phyloP scores from a whole-genome alignment of 2,113 vertebrate genomes.

The Marcusenius ussheri region DNA sequence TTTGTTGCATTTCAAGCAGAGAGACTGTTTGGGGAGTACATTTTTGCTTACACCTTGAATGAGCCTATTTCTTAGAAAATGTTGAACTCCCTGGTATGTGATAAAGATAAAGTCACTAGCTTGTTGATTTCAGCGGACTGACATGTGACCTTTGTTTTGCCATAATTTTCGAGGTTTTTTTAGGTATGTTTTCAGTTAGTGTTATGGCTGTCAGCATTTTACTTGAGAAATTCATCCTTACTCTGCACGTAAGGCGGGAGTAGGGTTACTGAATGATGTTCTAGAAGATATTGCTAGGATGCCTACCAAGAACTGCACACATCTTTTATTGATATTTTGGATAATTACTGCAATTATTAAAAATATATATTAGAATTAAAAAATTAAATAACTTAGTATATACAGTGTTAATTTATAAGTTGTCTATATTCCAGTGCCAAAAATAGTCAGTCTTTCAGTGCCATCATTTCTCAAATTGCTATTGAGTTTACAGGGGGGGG shows the following conservation, averaged over 20 bases:
- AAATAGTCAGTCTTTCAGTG: neutral
- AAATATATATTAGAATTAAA: neutral
- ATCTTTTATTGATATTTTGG: neutral
- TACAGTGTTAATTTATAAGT: neutral
- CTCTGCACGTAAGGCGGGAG: neutral
- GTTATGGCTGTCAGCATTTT: neutral
- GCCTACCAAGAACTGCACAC: neutral
- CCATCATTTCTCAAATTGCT: neutral
- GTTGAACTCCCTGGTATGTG: neutral
- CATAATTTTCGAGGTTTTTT: neutral
- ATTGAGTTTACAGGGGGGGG: neutral
- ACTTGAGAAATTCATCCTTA: neutral
- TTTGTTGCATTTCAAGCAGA: neutral
- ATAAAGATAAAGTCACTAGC: neutral
- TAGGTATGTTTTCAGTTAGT: neutral
- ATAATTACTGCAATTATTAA: neutral
- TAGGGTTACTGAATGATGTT: neutral
- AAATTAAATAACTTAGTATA: neutral
- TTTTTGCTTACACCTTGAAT: neutral
- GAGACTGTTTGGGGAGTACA: neutral
- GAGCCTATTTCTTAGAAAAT: neutral
- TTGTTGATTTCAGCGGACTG: neutral
- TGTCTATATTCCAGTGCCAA: neutral
- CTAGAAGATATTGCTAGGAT: neutral
- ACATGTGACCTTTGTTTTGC: neutral